A percentile compares a stretch with the other conserved stretches of the same genome.
Evolutionary conservation across 64 coral and sea anemone species (phyloP).

Genomic region (Platygyra sinensis): DNA sequence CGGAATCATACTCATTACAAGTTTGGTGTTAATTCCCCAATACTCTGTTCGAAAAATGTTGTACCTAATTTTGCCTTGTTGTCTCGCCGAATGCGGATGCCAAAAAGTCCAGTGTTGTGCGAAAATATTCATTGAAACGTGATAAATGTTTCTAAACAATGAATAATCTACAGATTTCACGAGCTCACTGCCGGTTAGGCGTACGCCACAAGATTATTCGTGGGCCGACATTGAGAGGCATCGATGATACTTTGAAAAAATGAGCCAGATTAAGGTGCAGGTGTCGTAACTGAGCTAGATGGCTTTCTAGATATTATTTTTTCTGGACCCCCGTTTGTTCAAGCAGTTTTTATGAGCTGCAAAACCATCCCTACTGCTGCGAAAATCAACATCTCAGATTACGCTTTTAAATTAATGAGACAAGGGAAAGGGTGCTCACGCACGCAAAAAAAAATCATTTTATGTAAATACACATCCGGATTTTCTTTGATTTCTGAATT

Average conservation of each 20-base stretch:
- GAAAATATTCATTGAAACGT: constrained; percentile 1
- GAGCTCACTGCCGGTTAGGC: neutral
- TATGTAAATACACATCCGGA: neutral
- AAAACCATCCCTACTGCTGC: constrained; percentile 8
- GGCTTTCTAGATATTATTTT: neutral
- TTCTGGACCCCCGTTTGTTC: constrained; percentile 1
- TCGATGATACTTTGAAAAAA: neutral
- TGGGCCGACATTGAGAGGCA: neutral
- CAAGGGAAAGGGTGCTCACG: neutral
- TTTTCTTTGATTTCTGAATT: neutral
- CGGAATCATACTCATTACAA: neutral
- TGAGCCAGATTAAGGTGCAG: neutral
- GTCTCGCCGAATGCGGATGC: neutral
- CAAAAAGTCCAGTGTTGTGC: neutral
- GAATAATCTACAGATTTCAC: neutral
- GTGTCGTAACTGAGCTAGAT: constrained; percentile 7
- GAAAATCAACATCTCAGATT: neutral
- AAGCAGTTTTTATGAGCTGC: neutral
- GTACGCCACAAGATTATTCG: neutral
- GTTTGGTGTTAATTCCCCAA: neutral
- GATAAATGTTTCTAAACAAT: neutral
- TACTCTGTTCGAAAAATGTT: neutral
- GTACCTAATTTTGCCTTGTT: neutral
- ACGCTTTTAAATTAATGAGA: neutral
- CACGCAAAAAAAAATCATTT: neutral